Percentiles rank a stretch among this genome's conserved stretches.
phyloP scores from a whole-genome alignment of 2,113 vertebrate genomes.

The Cyanistes caeruleus region DNA sequence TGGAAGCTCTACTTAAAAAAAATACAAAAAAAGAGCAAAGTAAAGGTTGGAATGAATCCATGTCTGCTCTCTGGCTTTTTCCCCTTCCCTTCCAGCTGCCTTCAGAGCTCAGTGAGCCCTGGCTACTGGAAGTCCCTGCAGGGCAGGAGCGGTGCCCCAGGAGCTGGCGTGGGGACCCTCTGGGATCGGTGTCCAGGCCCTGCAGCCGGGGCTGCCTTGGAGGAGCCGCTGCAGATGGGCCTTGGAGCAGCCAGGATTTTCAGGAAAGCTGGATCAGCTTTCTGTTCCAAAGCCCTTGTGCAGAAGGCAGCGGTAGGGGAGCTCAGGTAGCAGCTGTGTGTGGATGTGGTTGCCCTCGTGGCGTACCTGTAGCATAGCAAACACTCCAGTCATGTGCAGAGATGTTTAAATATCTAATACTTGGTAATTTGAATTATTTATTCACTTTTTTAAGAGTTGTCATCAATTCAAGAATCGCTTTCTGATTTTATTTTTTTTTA shows the following conservation, averaged over 20 bases:
- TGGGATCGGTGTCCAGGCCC: not conserved
- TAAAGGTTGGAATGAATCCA: slow-evolving; percentile 71
- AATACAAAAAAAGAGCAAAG: slow-evolving; percentile 40
- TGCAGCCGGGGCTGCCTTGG: not conserved
- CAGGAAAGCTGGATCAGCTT: not conserved
- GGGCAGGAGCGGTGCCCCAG: not conserved
- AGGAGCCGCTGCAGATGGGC: not conserved
- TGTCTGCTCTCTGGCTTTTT: slow-evolving; percentile 34
- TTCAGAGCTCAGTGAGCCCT: not conserved
- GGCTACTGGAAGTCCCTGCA: not conserved
- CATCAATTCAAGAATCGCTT: not conserved
- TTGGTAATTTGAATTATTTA: not conserved
- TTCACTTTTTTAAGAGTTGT: not conserved
- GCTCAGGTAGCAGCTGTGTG: not conserved
- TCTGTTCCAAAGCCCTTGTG: not conserved
- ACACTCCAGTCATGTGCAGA: not conserved
- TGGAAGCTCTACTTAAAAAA: slow-evolving; percentile 45
- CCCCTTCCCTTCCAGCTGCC: not conserved
- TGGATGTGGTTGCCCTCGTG: not conserved
- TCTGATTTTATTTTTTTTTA: not conserved
- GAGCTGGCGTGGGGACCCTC: not conserved
- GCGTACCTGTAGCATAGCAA: not conserved
- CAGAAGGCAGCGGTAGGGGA: not conserved
- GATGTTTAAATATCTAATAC: not conserved
- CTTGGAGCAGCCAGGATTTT: not conserved